Evolutionary conservation across 2,888 invertebrate species (phyloP).

Genomic region (Tineola bisselliella): DNA sequence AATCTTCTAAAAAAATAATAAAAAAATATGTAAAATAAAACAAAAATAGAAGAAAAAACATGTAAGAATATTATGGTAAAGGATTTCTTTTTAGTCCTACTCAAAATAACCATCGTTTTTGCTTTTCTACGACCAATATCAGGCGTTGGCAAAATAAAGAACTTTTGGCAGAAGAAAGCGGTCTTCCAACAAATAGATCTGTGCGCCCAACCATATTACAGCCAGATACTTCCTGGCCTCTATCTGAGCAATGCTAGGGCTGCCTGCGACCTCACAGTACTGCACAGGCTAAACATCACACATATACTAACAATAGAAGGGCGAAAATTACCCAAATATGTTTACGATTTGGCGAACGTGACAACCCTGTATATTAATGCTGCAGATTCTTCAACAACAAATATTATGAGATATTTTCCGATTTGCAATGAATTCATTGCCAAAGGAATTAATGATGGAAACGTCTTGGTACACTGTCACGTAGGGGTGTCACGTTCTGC

Average conservation of each 20-base stretch:
- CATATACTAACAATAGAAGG: conserved; percentile 60
- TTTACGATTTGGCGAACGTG: conserved; percentile 42
- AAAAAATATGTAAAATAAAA: not conserved
- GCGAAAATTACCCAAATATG: conserved; percentile 44
- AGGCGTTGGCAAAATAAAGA: conserved; percentile 40
- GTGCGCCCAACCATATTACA: conserved; percentile 46
- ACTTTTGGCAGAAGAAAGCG: conserved; percentile 42
- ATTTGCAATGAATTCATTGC: conserved; percentile 58
- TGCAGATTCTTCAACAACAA: conserved; percentile 50
- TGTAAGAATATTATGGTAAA: conserved; percentile 4
- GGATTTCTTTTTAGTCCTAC: conserved; percentile 26
- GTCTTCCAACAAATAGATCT: conserved; percentile 44
- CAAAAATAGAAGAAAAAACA: not conserved
- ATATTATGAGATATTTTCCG: conserved; percentile 57
- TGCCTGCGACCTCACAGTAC: conserved; percentile 41
- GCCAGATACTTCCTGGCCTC: conserved; percentile 45
- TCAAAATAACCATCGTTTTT: conserved; percentile 41
- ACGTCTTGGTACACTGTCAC: conserved; percentile 93
- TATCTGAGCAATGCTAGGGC: conserved; percentile 57
- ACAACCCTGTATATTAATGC: conserved; percentile 58
- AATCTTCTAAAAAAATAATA: not conserved
- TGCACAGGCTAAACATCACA: conserved; percentile 49
- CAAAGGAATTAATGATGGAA: conserved; percentile 70
- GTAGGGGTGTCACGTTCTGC: conserved; percentile 95
- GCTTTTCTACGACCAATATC: conserved; percentile 44